Evolutionary conservation across 2,797 vertebrate species (phyloP), one percentile per base, ranked within the genome.

Genomic region (Bucorvus abyssinicus): DNA sequence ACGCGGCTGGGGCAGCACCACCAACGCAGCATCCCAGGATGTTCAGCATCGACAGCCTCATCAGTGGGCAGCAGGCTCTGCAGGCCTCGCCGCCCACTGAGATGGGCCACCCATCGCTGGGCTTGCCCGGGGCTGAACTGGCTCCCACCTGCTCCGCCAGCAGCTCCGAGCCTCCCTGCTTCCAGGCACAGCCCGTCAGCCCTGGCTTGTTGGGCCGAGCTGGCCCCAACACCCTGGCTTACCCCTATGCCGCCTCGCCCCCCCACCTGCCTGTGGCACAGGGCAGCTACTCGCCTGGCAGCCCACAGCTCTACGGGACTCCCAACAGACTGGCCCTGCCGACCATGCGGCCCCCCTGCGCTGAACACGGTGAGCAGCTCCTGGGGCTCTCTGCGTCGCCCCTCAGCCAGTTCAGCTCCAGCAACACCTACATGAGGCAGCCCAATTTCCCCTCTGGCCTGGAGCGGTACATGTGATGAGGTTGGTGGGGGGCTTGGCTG

Each of bases 11-110:
- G 34, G 38, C 89, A 6, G 91, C 94, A 0, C 95, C 94, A 0
- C 63, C 93, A 2, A 81, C 92, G 0, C 97, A 96, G 89, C 96
- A 96, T 2, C 89, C 95, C 56, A 93, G 99, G 94, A 99, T 99
- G 98, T 99, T 99, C 98, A 98, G 99, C 97, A 99, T 99, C 74
- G 99, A 99, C 98, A 98, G 99, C 97, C 98, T 99, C 93, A 99
- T 99, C 89, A 98, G 98, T 61, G 98, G 99, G 93, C 99, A 99
- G 98, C 97, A 98, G 84, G 97, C 97, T 87, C 97, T 98, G 96
- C 98, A 98, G 67, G 91, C 97, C 71, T 98, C 98, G 0, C 96
- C 97, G 7, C 81, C 97, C 11, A 27, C 98, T 45, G 95, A 98
- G 47, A 96, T 99, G 81, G 98, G 96, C 56, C 78, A 98, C 14